Base-by-base conservation (phyloP, 2,113 vertebrate species). In the Theristicus caerulescens region DNA sequence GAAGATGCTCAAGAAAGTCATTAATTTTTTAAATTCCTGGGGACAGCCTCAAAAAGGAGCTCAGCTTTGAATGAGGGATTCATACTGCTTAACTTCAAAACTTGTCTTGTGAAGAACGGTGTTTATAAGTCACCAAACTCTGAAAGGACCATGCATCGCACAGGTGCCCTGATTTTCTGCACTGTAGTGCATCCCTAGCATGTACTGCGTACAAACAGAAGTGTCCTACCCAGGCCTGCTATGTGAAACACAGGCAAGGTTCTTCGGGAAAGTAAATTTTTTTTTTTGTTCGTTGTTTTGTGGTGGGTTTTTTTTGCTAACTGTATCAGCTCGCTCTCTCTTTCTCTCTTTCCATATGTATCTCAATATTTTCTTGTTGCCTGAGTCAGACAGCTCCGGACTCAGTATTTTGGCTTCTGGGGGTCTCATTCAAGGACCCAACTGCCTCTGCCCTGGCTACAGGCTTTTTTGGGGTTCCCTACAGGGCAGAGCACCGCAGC, bases 71-170 rank as follows among this genome's bases (percentile, higher is more conserved):
- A 69, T 64, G 26, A 59, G 26, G 29, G 36, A 52, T 61, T 84
- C 86, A 38, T 9, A 32, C 26, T 32, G 40, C 36, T 59, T 42
- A 67, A 36, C 14, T 88, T 16, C 2, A 2, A 62, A 27, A 74
- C 8, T n/a, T 16, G 21, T 52, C 78, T 44, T 27, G 36, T 62
- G 46, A 76, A 71, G 51, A 47, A 24, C 1, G 1, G 12, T 44
- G 16, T 67, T 88, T 76, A 7, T 11, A 80, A 74, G 59, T 31
- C 66, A 55, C 22, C 22, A 77, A 7, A 73, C 38, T 72, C 58
- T 52, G 44, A 0, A 1, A 72, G n/a, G 27, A 46, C 29, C 22
- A 27, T 3, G 10, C 13, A 34, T 24, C 0, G 1, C 32, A 32
- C 27, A 27, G 40, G 32, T 55, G 64, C 44, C 46, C 17, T 27